Percentiles rank a stretch among this genome's conserved stretches.
Conservation (phyloP, 2,113 vertebrate species). For the Seriola aureovittata region DNA sequence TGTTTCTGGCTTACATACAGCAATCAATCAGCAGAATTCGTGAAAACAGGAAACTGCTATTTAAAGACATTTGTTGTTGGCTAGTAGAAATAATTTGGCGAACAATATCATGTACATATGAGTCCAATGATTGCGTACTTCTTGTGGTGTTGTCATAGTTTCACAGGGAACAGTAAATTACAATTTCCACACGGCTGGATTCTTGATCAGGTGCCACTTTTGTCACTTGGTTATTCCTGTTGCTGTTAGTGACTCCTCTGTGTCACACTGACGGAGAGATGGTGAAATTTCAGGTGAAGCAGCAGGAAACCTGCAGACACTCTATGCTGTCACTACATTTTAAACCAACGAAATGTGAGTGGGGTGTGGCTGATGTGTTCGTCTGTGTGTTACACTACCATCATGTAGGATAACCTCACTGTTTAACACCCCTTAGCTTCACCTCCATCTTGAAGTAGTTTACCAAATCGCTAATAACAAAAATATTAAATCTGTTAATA, state of each 20-base stretch:
- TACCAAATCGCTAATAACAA: neutral
- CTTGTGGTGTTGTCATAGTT: neutral
- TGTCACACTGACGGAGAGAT: neutral
- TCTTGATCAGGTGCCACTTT: neutral
- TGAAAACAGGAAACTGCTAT: neutral
- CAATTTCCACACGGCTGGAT: neutral
- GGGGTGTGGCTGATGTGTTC: neutral
- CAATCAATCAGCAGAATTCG: neutral
- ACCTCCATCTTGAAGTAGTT: neutral
- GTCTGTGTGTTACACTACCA: neutral
- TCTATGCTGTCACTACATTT: neutral
- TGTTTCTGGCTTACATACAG: neutral
- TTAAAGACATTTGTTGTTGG: neutral
- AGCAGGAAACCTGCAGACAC: no score
- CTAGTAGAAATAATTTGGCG: neutral
- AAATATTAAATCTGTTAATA: neutral
- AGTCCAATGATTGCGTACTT: neutral
- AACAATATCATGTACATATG: neutral
- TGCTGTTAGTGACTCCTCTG: neutral
- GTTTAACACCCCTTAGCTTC: neutral
- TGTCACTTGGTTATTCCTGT: neutral
- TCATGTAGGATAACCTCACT: neutral
- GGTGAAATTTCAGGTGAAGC: neutral
- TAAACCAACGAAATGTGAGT: neutral
- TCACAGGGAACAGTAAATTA: neutral